Evolutionary conservation across 2,797 vertebrate genomes (phyloP).

Genomic region (Holocentrus rufus): DNA sequence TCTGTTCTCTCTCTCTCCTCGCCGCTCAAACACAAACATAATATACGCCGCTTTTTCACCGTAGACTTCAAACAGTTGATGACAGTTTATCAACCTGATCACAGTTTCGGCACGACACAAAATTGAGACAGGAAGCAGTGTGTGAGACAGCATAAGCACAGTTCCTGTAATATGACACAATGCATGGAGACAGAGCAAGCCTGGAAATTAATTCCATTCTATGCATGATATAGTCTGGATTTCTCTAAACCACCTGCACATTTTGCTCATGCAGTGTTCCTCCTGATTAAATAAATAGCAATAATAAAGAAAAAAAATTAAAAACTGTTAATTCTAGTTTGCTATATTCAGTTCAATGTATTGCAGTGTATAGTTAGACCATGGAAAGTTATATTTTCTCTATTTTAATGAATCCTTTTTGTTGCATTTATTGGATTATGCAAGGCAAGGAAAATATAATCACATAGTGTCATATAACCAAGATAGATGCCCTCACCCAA

Average conservation of each 20-base stretch:
- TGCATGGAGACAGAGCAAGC: background rate
- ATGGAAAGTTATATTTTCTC: too few relatives aligned
- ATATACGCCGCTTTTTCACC: background rate
- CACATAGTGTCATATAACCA: constrained; percentile 23
- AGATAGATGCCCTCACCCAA: constrained; percentile 4
- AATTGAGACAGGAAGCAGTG: constrained; percentile 14
- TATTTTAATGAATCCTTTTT: too few relatives aligned
- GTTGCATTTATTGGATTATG: background rate
- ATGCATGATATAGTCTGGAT: background rate
- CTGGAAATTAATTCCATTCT: background rate
- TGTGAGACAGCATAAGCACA: constrained; percentile 5
- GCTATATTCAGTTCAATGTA: too few relatives aligned
- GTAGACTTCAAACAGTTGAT: constrained; percentile 3
- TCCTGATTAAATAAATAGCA: too few relatives aligned
- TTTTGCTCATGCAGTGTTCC: background rate
- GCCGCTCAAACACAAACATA: background rate
- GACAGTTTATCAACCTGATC: constrained; percentile 45
- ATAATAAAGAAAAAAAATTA: too few relatives aligned
- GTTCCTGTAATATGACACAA: constrained; percentile 15
- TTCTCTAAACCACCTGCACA: background rate
- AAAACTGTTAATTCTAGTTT: too few relatives aligned
- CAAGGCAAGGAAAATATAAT: constrained; percentile 16
- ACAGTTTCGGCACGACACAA: constrained; percentile 14
- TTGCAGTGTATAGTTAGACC: too few relatives aligned
- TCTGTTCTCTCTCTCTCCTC: background rate